Evolutionary conservation across 2,888 invertebrate species (phyloP).

Genomic region (Agrotis ipsilon): DNA sequence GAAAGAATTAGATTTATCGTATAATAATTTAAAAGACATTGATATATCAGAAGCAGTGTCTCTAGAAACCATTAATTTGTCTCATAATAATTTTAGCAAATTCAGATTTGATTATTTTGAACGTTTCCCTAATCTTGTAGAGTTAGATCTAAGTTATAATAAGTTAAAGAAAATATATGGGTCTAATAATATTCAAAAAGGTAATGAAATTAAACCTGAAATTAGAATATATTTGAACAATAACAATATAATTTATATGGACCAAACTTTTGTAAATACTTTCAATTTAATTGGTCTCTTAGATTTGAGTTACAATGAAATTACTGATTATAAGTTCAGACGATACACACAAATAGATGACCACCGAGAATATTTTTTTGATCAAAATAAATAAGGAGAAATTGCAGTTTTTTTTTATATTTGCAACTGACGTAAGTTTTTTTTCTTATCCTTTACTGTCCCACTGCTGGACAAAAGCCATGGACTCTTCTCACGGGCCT

Average conservation of each 20-base stretch:
- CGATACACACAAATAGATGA: not conserved
- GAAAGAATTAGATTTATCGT: slow-evolving; percentile 49
- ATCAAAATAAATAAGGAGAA: not conserved
- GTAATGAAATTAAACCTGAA: not conserved
- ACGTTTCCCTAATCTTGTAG: not conserved
- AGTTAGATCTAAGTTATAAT: slow-evolving; percentile 46
- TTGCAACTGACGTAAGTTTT: too few species aligned
- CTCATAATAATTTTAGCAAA: slow-evolving; percentile 42
- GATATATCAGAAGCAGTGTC: slow-evolving; percentile 9
- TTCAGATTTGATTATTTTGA: slow-evolving; percentile 22
- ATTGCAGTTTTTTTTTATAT: too few species aligned
- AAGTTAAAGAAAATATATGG: slow-evolving; percentile 25
- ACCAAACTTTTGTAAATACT: slow-evolving; percentile 8
- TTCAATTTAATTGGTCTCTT: slow-evolving; percentile 33
- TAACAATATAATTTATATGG: slow-evolving; percentile 34
- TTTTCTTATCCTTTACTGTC: too few species aligned
- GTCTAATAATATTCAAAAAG: not conserved
- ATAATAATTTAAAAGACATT: slow-evolving; percentile 31
- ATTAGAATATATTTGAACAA: slow-evolving; percentile 21
- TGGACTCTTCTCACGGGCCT: too few species aligned
- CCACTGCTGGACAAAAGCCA: too few species aligned
- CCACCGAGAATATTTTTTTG: not conserved
- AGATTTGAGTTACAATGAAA: slow-evolving; percentile 30
- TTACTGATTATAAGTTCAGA: slow-evolving; percentile 5
- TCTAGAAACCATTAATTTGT: slow-evolving; percentile 39